These are phyloP conservation scores for Ichneumoninae sp. DNA, from an alignment of 2,888 invertebrate genomes.

Conservation along the genomic window DNA sequence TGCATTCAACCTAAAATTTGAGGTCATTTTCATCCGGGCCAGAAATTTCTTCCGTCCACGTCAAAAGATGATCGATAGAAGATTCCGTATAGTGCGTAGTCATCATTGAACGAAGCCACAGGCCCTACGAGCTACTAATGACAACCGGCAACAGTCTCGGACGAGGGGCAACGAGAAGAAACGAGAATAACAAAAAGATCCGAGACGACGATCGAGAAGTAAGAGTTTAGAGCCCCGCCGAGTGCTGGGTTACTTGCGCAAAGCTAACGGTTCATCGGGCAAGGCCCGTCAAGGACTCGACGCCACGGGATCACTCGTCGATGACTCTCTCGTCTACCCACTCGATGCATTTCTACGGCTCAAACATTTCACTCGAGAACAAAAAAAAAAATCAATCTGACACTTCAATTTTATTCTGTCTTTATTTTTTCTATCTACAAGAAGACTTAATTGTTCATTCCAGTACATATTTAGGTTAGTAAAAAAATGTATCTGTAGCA, in stretches of 20 bases:
- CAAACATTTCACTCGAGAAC: neutral
- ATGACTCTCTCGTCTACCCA: constrained; percentile 25
- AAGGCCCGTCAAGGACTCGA: constrained; percentile 82
- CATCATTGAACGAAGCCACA: neutral
- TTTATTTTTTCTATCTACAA: neutral
- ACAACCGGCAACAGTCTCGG: constrained; percentile 23
- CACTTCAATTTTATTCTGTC: neutral
- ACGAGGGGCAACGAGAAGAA: constrained; percentile 60
- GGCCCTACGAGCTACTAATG: neutral
- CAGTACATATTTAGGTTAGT: neutral
- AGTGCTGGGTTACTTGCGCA: constrained; percentile 47
- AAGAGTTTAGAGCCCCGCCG: constrained; percentile 42
- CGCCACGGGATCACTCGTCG: constrained; percentile 64
- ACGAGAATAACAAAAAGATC: constrained; percentile 24
- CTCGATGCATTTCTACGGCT: constrained; percentile 19
- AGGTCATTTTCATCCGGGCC: neutral
- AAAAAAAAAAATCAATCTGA: neutral
- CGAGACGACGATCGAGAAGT: constrained; percentile 30
- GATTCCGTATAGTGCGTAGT: neutral
- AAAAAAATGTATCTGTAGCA: neutral
- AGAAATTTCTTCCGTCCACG: neutral
- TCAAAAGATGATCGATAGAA: neutral
- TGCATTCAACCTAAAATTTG: neutral
- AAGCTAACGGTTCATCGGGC: constrained; percentile 81
- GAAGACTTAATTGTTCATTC: neutral